These are phyloP conservation scores for Nestor notabilis DNA, from an alignment of 2,113 vertebrate genomes.

Conservation along the genomic window DNA sequence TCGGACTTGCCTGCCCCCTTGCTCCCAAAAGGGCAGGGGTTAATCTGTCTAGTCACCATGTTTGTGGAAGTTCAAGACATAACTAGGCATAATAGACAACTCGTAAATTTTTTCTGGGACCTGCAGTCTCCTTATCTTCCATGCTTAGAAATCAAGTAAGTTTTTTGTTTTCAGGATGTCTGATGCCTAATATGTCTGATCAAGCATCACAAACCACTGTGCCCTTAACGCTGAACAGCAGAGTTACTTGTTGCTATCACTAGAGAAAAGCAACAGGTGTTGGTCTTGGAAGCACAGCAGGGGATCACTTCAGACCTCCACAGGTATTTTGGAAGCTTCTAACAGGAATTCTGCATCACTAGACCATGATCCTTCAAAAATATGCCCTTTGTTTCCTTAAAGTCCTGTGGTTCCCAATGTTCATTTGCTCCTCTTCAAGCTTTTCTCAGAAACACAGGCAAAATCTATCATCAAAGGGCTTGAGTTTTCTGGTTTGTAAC, in stretches of 20 bases:
- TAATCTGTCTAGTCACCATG: background rate
- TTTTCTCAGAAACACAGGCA: background rate
- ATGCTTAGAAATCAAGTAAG: background rate
- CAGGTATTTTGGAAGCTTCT: background rate
- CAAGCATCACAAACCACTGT: background rate
- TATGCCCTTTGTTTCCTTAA: accelerated
- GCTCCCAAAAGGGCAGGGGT: background rate
- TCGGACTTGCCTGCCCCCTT: background rate
- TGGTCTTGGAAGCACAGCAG: background rate
- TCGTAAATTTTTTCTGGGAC: background rate
- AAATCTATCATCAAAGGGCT: background rate
- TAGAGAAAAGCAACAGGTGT: background rate
- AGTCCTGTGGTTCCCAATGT: background rate
- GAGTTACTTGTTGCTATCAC: background rate
- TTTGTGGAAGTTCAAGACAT: background rate
- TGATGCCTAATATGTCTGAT: background rate
- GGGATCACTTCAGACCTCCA: background rate
- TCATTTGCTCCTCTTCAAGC: background rate
- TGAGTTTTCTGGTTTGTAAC: background rate
- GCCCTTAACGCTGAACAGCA: background rate
- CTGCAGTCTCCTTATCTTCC: background rate
- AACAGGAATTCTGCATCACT: background rate
- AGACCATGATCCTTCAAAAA: background rate
- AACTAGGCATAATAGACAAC: background rate
- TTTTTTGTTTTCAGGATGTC: background rate